Base-by-base conservation (phyloP, 2,888 invertebrate species). In the Eumerus sabulonum region DNA sequence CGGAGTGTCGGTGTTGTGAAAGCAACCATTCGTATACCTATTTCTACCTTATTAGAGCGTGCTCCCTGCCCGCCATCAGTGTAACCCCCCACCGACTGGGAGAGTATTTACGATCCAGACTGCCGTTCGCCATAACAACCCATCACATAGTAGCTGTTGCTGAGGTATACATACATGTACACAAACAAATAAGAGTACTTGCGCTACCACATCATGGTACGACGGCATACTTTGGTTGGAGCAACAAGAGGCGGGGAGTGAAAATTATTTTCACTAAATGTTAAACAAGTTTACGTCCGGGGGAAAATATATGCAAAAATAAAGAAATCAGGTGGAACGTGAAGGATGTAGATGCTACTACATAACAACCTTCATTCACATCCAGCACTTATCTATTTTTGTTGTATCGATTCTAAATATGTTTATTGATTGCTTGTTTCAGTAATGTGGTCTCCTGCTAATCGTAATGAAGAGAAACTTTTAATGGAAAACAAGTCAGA, bases 41-140 rank as follows among this genome's bases (percentile, higher is more conserved):
- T 71, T 71, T 71, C 40, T 56, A 59, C 60, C 72, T 66, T 56
- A 57, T 66, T 51, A 77, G 42, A 50, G 54, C 38, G 18, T 45
- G 27, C 9, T 42, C 36, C 36, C 54, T 38, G 11, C 38, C 11
- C 44, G 0, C 38, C 40, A 40, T 40, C 40, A 17, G 14, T 9
- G 16, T 9, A 27, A 27, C 27, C 27, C 7, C 27, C 27, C 7
- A 27, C 3, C 19, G 38, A 5, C 16, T 12, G 35, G 4, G 19
- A 45, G 48, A 54, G 56, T 62, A 67, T 62, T 59, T 70, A 54
- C 60, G 40, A 53, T 17, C 60, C 66, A 67, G 71, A 53, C 74
- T 67, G 50, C 35, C 59, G 68, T 63, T 57, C 68, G 56, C 74
- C 74, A 74, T 68, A 74, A 74, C 67, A 76, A 68, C 63, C 63